Percentiles rank a stretch among this genome's conserved stretches.
Evolutionary conservation across 2,888 invertebrate genomes (phyloP).

Genomic region (Chelonus formosanus): DNA sequence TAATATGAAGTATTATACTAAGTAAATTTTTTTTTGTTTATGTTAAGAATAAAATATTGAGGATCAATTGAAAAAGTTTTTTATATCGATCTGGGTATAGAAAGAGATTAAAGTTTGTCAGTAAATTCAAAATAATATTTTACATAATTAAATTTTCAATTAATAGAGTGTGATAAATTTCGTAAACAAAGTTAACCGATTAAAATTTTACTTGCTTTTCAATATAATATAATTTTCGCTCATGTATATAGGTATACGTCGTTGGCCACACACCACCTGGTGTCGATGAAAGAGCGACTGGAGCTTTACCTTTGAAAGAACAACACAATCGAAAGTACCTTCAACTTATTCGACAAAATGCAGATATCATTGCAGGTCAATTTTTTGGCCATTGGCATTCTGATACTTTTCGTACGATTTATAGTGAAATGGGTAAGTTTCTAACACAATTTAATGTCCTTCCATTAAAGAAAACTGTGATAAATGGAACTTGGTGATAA

Average conservation of each 20-base stretch:
- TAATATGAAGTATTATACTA: too few species aligned
- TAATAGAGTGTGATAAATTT: too few species aligned
- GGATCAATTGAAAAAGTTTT: too few species aligned
- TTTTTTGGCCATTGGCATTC: conserved; percentile 94
- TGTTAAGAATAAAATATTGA: too few species aligned
- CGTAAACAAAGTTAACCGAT: too few species aligned
- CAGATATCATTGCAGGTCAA: conserved; percentile 86
- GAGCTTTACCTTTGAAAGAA: conserved; percentile 73
- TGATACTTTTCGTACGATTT: conserved; percentile 87
- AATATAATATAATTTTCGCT: background rate
- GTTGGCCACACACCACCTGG: conserved; percentile 93
- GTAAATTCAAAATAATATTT: too few species aligned
- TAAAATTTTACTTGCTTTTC: background rate
- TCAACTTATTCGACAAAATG: conserved; percentile 77
- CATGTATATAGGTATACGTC: conserved; percentile 79
- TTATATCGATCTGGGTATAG: too few species aligned
- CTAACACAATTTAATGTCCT: background rate
- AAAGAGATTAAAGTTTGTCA: too few species aligned
- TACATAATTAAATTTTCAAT: too few species aligned
- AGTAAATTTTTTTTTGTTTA: too few species aligned
- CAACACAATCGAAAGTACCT: conserved; percentile 82
- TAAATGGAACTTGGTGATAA: background rate
- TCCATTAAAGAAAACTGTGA: background rate
- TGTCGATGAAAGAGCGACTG: conserved; percentile 80
- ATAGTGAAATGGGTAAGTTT: conserved; percentile 76